Evolutionary conservation across 2,797 vertebrate species (phyloP), one percentile per base, ranked within the genome.

Genomic region (Pipistrellus pygmaeus): DNA sequence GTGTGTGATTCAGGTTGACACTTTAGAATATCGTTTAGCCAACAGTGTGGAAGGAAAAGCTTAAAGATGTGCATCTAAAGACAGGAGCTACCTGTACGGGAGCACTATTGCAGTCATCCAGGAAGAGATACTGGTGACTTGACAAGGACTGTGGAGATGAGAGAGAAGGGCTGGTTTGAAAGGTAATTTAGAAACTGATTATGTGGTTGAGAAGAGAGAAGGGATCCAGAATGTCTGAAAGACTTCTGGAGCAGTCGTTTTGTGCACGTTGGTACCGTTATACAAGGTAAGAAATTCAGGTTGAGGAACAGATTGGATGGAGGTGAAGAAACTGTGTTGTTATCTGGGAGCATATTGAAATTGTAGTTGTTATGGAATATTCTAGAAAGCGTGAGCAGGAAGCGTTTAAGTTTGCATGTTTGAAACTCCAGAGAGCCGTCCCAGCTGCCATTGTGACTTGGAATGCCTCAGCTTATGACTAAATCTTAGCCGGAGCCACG

Each of bases 301-400:
- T 69, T 25, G n/a, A 81, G 91, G 69, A 64, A 60, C 23, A 83
- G 13, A 62, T 68, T 94, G 85, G 53, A 35, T 73, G 57, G 25
- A 1, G 4, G 6, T 94, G 32, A 80, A 48, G 48, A 66, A 94
- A 57, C 32, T 86, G 9, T 73, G 3, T 76, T 72, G 30, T 62
- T 93, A 5, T 84, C 32, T 78, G 20, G 85, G 41, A 14, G 76
- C 32, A 76, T 62, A 72, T 6, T 71, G 48, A 71, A 25, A 46
- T 88, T 53, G 57, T 15, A 60, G 21, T 66, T 83, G 38, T 8
- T 55, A 2, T 85, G 48, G 62, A 77, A 69, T 90, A 30, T 27
- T 96, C 57, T 93, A 62, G 88, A 93, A 85, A 62, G 82, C 18
- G 20, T 55, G 20, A 66, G 23, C 38, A 93, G 46, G 46, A 93